Percentiles rank a stretch among this genome's conserved stretches.
phyloP scores from a whole-genome alignment of 2,888 invertebrate genomes.

The Metellina segmentata region DNA sequence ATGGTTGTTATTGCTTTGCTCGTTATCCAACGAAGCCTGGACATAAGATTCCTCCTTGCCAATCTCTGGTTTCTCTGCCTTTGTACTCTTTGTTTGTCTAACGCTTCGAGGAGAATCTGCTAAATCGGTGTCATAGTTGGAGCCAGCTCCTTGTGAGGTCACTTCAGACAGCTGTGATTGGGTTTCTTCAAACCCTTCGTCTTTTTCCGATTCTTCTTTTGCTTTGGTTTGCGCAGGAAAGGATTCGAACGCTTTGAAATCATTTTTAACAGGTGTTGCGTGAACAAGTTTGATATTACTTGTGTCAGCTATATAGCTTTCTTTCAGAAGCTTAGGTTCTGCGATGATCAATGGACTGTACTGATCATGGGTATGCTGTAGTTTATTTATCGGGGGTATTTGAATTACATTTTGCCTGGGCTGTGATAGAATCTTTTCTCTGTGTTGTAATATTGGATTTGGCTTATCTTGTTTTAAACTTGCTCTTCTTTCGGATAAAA shows the following conservation, averaged over 20 bases:
- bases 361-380: not conserved
- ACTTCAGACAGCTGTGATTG: conserved; percentile 86
- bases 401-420: conserved; percentile 50
- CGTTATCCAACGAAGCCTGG: conserved; percentile 12
- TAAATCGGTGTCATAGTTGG: conserved; percentile 73
- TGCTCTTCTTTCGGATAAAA: conserved; percentile 45
- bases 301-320: conserved; percentile 46
- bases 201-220: conserved; percentile 87
- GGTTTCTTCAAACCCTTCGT: conserved; percentile 95
- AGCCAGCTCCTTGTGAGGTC: conserved; percentile 72
- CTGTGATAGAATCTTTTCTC: conserved; percentile 50
- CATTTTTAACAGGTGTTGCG: conserved; percentile 50
- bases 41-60: conserved; percentile 1
- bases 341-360: conserved; percentile 41
- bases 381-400: conserved; percentile 14
- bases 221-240: conserved; percentile 41
- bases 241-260: conserved; percentile 44
- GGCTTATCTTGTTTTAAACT: conserved; percentile 67
- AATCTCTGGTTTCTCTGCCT: conserved; percentile 18
- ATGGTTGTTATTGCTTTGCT: not conserved
- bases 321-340: conserved; percentile 63
- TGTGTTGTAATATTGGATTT: conserved; percentile 60
- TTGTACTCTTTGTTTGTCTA: conserved; percentile 56
- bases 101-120: conserved; percentile 78
- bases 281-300: conserved; percentile 57